These are phyloP conservation scores for Hemithea aestivaria DNA, from an alignment of 2,888 invertebrate species.

Conservation along the genomic window DNA sequence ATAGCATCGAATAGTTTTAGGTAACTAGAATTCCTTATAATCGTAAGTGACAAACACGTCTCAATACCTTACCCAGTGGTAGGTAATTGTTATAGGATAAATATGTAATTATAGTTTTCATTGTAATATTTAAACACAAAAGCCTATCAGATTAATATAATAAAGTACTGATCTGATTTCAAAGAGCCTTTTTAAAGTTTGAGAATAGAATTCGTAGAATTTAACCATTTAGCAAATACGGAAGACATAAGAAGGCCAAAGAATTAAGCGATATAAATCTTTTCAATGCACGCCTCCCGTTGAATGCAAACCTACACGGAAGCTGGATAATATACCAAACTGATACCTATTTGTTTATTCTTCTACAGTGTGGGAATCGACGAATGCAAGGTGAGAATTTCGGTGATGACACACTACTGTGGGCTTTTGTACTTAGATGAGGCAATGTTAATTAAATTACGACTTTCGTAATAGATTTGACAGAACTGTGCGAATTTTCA, in stretches of 20 bases:
- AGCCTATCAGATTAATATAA: no score
- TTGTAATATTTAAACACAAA: no score
- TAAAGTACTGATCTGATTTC: no score
- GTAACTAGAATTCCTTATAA: no score
- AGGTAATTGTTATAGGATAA: no score
- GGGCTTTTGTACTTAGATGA: slow-evolving; percentile 7
- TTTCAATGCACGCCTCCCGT: slow-evolving; percentile 9
- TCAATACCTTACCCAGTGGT: no score
- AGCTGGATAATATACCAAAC: slow-evolving; percentile 4
- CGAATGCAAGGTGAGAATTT: slow-evolving; percentile 15
- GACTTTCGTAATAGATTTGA: not conserved
- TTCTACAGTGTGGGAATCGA: slow-evolving; percentile 28
- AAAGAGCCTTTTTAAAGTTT: no score
- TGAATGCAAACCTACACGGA: slow-evolving; percentile 21
- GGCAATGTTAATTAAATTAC: slow-evolving; percentile 10
- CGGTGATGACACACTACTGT: slow-evolving; percentile 6
- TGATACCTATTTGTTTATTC: slow-evolving; percentile 8
- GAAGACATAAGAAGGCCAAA: slow-evolving; percentile 23
- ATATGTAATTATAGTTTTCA: no score
- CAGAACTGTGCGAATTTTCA: no score
- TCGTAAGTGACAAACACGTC: no score
- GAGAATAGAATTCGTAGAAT: no score
- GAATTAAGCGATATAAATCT: slow-evolving; percentile 23
- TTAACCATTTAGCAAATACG: slow-evolving; percentile 7
- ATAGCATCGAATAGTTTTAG: no score